Base-by-base conservation (phyloP, 2,888 invertebrate genomes). In the Gastracanthus pulcherrimus region DNA sequence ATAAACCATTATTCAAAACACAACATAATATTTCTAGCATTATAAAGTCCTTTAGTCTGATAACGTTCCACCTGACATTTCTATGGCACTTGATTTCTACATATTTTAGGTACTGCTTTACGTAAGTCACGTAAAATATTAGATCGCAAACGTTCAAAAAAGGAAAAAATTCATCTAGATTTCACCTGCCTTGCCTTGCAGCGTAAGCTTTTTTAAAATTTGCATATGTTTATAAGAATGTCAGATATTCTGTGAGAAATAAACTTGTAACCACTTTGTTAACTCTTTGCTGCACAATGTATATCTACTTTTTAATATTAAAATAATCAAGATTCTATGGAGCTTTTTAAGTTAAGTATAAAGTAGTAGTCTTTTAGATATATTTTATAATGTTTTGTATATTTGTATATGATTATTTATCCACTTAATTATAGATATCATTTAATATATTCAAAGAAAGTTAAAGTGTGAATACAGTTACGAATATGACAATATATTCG, bases 71-170 rank as follows among this genome's bases (percentile, higher is more conserved):
- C 23, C 3, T 66, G 19, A 36, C 41, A 58, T 67, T 23, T 13
- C n/a, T n/a, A n/a, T n/a, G n/a, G n/a, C n/a, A 23, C 11, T 71
- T 78, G 34, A 78, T 64, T 62, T 48, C 26, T n/a, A 51, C 13
- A 58, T 23, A 62, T 62, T 36, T 23, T 29, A 19, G n/a, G 19
- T 64, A 26, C 48, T n/a, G 6, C 16, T n/a, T 13, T 7, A n/a
- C 23, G 23, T 41, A 29, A 78, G 77, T 78, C 77, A 78, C 77
- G 77, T 78, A 78, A 71, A 78, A 78, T 78, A 78, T 78, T 71
- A 71, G 71, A 62, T 71, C 26, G 29, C 29, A 13, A 60, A 48
- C 62, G 36, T 23, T 19, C 34, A 38, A 41, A 11, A 26, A 38
- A 26, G 41, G 26, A 60, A 67, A 58, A 70, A 41, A 31, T 34